phyloP scores from a whole-genome alignment of 2,113 vertebrate species.

The Setophaga coronata region DNA sequence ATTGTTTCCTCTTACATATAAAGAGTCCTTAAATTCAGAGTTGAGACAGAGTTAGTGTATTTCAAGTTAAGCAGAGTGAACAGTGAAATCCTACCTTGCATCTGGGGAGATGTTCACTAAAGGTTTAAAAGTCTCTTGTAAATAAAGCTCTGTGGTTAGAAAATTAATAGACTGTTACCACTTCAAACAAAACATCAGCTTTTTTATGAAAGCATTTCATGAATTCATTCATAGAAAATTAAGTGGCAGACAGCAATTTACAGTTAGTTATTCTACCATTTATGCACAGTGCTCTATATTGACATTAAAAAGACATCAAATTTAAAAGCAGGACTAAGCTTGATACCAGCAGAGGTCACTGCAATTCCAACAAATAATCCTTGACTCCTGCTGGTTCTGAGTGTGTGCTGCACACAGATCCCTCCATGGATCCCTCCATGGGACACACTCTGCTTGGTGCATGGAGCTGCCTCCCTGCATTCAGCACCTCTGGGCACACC shows the following conservation, averaged over 20 bases:
- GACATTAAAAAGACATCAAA: background rate
- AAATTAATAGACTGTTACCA: conserved; percentile 49
- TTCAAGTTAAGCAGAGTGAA: background rate
- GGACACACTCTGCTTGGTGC: rapidly evolving
- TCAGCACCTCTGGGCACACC: background rate
- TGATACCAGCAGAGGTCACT: conserved; percentile 44
- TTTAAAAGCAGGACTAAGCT: background rate
- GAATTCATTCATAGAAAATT: background rate
- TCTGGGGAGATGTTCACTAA: conserved; percentile 97
- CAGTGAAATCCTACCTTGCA: conserved; percentile 84
- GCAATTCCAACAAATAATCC: background rate
- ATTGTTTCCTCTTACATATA: background rate
- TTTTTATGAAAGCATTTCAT: background rate
- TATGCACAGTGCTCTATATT: rapidly evolving
- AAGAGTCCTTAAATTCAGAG: background rate
- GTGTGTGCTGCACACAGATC: background rate
- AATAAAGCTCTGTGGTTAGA: conserved; percentile 88
- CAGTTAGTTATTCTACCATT: background rate
- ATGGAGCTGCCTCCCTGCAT: background rate
- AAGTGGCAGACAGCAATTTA: background rate
- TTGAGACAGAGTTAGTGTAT: background rate
- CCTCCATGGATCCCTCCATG: rapidly evolving
- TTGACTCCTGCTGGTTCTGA: background rate
- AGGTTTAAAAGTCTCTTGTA: conserved; percentile 99
- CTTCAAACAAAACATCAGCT: background rate